Evolutionary conservation across 2,888 invertebrate genomes (phyloP).

Genomic region (Plutella xylostella): DNA sequence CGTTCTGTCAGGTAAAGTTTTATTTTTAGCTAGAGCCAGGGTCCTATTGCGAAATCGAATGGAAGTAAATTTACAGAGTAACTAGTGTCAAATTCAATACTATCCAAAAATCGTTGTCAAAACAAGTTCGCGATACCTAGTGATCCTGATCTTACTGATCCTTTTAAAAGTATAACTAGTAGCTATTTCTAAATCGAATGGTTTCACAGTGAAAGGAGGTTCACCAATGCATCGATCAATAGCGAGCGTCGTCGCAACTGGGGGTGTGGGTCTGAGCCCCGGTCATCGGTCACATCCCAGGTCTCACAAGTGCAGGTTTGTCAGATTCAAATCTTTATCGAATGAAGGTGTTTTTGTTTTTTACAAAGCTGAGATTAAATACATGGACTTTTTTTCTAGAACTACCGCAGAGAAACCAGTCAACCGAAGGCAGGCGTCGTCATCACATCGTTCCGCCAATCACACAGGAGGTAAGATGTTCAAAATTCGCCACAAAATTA

Average conservation of each 20-base stretch:
- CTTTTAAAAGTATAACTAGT: no score
- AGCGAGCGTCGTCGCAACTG: constrained; percentile 58
- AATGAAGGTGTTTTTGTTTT: no score
- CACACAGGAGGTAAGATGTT: constrained; percentile 80
- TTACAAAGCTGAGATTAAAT: no score
- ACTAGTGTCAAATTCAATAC: no score
- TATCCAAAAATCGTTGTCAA: no score
- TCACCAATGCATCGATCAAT: constrained; percentile 54
- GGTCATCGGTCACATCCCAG: constrained; percentile 59
- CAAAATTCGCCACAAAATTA: background rate
- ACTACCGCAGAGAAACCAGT: constrained; percentile 57
- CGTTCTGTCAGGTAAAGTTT: constrained; percentile 54
- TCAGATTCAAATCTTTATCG: background rate
- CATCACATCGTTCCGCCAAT: constrained; percentile 89
- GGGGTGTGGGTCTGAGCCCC: constrained; percentile 48
- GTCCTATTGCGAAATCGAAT: no score
- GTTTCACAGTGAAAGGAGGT: constrained; percentile 47
- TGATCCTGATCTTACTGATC: no score
- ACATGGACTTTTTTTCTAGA: constrained; percentile 29
- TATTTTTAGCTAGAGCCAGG: no score
- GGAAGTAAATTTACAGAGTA: no score
- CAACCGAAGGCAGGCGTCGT: constrained; percentile 86
- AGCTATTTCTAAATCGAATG: no score
- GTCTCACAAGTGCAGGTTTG: constrained; percentile 50
- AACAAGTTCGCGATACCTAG: no score